Conservation (phyloP, 2,888 invertebrate species). For the Thereva nobilitata region DNA sequence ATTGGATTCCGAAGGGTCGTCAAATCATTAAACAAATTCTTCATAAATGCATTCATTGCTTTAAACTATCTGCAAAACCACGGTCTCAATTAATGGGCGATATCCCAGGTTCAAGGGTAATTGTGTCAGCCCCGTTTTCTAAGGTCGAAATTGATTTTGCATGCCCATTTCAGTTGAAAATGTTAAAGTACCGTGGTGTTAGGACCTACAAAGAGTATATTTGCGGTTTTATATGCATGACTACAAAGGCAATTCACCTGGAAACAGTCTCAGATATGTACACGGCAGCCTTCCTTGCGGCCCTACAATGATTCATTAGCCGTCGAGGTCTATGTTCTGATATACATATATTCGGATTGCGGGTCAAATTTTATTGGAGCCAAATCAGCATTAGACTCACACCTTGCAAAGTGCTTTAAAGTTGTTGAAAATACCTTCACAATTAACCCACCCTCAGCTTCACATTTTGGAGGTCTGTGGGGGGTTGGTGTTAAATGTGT, state of each 20-base stretch:
- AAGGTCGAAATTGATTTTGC: too few species aligned
- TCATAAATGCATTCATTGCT: background rate
- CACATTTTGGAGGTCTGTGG: slow-evolving; percentile 49
- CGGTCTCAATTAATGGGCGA: too few species aligned
- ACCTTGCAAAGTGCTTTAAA: too few species aligned
- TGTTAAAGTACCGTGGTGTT: too few species aligned
- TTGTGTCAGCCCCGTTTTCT: too few species aligned
- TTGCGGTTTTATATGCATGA: slow-evolving; percentile 37
- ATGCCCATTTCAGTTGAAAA: too few species aligned
- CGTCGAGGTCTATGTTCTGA: slow-evolving; percentile 14
- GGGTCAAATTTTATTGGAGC: too few species aligned
- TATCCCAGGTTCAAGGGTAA: too few species aligned
- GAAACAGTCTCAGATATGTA: slow-evolving; percentile 4
- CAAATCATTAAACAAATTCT: background rate
- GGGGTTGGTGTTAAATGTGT: slow-evolving; percentile 47
- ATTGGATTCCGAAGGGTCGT: slow-evolving; percentile 1
- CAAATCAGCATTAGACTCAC: too few species aligned
- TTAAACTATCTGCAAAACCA: background rate
- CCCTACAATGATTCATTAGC: slow-evolving; percentile 5
- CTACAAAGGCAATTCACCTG: slow-evolving; percentile 36
- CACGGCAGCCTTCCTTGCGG: slow-evolving; percentile 24
- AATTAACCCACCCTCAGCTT: too few species aligned
- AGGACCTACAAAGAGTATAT: too few species aligned
- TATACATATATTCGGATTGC: slow-evolving; percentile 45
- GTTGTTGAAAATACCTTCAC: too few species aligned